These are phyloP conservation scores for Podarcis raffonei DNA, from an alignment of 2,113 vertebrate species.

Conservation along the genomic window DNA sequence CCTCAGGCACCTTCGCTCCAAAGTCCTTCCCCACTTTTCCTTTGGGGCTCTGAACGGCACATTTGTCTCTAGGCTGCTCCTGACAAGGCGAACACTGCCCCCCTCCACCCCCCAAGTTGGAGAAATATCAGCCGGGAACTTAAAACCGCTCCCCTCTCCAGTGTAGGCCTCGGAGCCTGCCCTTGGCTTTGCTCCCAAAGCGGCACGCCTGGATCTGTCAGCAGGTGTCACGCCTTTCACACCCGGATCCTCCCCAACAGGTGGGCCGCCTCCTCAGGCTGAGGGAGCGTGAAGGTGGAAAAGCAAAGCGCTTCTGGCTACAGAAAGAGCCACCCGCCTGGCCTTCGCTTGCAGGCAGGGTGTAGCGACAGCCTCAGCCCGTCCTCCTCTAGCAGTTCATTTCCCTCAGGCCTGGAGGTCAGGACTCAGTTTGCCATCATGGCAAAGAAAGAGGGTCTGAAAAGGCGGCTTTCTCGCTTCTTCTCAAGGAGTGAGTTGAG, in stretches of 20 bases:
- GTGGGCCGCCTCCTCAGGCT: not conserved
- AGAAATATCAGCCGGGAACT: not conserved
- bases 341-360: not conserved
- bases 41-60: not conserved
- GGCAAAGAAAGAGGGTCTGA: constrained; percentile 25
- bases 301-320: not conserved
- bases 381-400: not conserved
- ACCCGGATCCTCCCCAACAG: constrained; percentile 23
- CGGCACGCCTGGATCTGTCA: constrained; percentile 16
- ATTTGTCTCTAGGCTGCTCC: not conserved
- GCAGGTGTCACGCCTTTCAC: not conserved
- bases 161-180: not conserved
- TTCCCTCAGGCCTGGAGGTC: not conserved
- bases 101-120: too few relatives aligned
- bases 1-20: too few relatives aligned
- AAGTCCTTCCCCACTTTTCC: not conserved
- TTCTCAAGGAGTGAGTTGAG: constrained; percentile 38
- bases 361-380: not conserved
- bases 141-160: not conserved
- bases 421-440: not conserved
- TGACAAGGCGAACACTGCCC: not conserved
- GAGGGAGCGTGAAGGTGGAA: not conserved
- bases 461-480: constrained; percentile 5
- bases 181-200: not conserved
- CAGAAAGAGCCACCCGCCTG: not conserved